These are phyloP conservation scores for Urophycis tenuis DNA, from an alignment of 2,797 vertebrate genomes.

Conservation along the genomic window DNA sequence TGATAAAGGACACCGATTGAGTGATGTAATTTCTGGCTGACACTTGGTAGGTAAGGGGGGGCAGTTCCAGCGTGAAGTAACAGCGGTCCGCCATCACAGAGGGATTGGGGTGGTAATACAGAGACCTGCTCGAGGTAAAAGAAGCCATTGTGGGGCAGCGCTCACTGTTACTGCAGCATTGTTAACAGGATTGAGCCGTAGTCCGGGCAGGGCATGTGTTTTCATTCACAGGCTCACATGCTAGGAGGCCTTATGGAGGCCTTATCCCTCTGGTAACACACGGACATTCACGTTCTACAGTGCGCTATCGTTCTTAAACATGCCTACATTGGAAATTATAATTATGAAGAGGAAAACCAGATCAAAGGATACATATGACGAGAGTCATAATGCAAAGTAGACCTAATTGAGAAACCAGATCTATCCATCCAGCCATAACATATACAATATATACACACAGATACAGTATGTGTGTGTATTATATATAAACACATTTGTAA, in stretches of 20 bases:
- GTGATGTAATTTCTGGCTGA: constrained; percentile 44
- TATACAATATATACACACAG: background rate
- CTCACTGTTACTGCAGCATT: constrained; percentile 35
- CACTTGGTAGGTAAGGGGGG: constrained; percentile 35
- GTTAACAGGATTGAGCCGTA: constrained; percentile 30
- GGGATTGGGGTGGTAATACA: background rate
- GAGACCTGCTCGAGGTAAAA: constrained; percentile 26
- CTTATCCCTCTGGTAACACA: background rate
- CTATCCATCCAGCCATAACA: background rate
- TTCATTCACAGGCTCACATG: constrained; percentile 9
- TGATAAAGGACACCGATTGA: constrained; percentile 8
- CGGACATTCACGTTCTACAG: background rate
- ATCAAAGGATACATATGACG: background rate
- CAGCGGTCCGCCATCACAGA: constrained; percentile 41
- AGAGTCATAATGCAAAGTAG: background rate
- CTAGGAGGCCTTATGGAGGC: constrained; percentile 8
- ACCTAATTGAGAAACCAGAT: background rate
- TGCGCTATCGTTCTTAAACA: background rate
- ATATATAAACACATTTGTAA: background rate
- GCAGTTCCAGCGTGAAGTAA: constrained; percentile 6
- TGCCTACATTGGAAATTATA: background rate
- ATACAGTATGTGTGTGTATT: too few species aligned
- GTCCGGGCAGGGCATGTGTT: background rate
- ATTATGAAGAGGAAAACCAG: background rate
- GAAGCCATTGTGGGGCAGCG: constrained; percentile 43